Conservation (phyloP, 2,797 vertebrate species). For the Anabas testudineus region DNA sequence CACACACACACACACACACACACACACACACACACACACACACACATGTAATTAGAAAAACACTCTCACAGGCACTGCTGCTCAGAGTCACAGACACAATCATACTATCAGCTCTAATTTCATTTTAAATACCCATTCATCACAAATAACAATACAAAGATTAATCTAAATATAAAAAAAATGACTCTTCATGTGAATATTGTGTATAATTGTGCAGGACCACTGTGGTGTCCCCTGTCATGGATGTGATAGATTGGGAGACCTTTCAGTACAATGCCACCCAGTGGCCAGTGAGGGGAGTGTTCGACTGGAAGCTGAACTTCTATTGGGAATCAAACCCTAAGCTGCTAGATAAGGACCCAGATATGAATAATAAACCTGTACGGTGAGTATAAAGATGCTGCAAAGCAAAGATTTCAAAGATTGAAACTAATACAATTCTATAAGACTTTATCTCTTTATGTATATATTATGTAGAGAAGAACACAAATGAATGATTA, state of each 20-base stretch:
- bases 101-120: neutral
- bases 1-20: slow-evolving; percentile 4
- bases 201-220: slow-evolving; percentile 79
- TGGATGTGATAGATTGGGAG: slow-evolving; percentile 90
- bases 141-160: neutral
- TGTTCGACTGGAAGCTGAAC: slow-evolving; percentile 91
- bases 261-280: slow-evolving; percentile 88
- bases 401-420: neutral
- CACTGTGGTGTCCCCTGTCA: slow-evolving; percentile 87
- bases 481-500: no score
- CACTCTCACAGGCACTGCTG: no score
- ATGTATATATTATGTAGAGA: neutral
- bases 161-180: neutral
- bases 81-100: no score
- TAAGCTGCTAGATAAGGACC: slow-evolving; percentile 66
- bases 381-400: slow-evolving; percentile 80
- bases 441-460: neutral
- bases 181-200: slow-evolving; percentile 6
- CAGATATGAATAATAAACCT: slow-evolving; percentile 81
- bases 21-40: slow-evolving; percentile 3
- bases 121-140: neutral
- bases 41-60: neutral
- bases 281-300: slow-evolving; percentile 82
- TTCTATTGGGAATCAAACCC: slow-evolving; percentile 87
- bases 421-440: neutral